phyloP scores from a whole-genome alignment of 2,113 vertebrate genomes.

The Peromyscus polionotus region DNA sequence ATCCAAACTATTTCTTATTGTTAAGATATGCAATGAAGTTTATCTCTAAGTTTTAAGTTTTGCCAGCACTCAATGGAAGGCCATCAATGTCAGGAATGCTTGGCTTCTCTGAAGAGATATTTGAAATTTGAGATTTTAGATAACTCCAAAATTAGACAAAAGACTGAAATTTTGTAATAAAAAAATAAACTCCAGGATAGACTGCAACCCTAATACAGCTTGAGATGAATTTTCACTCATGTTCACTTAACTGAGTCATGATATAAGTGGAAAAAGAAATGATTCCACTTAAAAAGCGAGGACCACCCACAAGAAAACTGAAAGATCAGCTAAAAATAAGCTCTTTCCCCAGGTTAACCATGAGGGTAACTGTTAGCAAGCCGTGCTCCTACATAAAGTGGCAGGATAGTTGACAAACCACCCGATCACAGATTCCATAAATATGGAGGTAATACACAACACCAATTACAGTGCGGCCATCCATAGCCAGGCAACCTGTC shows the following conservation, averaged over 20 bases:
- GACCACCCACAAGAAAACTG: neutral
- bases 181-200: neutral
- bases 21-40: constrained; percentile 36
- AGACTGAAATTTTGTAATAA: constrained; percentile 3
- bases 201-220: neutral
- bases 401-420: neutral
- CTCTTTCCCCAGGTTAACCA: constrained; percentile 21
- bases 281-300: neutral
- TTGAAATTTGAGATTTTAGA: constrained; percentile 21
- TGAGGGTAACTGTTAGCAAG: constrained; percentile 20
- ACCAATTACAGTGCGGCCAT: neutral
- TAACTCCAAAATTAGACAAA: neutral
- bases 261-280: neutral
- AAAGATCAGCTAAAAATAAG: constrained; percentile 43
- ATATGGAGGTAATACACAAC: neutral
- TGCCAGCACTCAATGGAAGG: neutral
- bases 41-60: neutral
- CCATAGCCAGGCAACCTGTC: constrained; percentile 31
- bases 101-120: neutral
- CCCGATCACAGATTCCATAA: constrained; percentile 23
- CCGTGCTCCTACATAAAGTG: constrained; percentile 25
- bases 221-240: constrained; percentile 7
- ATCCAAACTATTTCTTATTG: neutral
- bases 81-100: neutral
- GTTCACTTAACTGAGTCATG: neutral